These are phyloP conservation scores for Cebidichthys violaceus DNA, from an alignment of 2,113 vertebrate genomes.

Conservation along the genomic window DNA sequence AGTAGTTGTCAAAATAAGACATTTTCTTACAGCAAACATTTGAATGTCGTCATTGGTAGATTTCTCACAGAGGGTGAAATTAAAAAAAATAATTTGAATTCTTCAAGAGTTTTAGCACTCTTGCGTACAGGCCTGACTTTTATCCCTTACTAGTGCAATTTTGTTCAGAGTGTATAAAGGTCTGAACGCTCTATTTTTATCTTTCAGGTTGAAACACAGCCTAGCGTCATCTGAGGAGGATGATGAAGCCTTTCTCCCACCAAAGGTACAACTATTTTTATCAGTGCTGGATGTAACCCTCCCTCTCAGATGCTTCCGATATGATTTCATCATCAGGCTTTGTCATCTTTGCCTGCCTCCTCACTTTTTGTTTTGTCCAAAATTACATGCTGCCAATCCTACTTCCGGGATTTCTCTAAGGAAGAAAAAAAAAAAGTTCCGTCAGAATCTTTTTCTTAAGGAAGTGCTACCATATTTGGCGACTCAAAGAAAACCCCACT, in stretches of 20 bases:
- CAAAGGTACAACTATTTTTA: conserved; percentile 70
- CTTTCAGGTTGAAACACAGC: conserved; percentile 81
- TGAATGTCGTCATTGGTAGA: neutral
- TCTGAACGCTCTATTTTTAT: conserved; percentile 25
- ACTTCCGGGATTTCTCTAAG: conserved; percentile 65
- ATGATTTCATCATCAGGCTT: conserved; percentile 55
- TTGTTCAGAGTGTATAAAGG: neutral
- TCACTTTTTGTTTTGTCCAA: conserved; percentile 59
- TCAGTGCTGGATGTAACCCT: conserved; percentile 21
- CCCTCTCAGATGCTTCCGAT: conserved; percentile 41
- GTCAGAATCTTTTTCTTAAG: conserved; percentile 21
- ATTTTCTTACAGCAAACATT: neutral
- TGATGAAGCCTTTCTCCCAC: conserved; percentile 77
- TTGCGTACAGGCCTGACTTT: neutral
- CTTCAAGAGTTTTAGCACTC: neutral
- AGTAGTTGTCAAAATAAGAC: neutral
- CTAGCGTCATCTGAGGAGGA: conserved; percentile 80
- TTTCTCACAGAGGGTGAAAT: neutral
- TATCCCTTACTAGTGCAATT: neutral
- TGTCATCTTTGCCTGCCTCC: conserved; percentile 64
- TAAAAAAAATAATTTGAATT: neutral
- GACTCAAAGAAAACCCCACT: neutral
- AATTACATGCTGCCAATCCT: conserved; percentile 56
- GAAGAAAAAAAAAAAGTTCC: conserved; percentile 30
- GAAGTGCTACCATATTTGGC: conserved; percentile 68